phyloP scores from a whole-genome alignment of 2,888 invertebrate species.

The Meghimatium bilineatum region DNA sequence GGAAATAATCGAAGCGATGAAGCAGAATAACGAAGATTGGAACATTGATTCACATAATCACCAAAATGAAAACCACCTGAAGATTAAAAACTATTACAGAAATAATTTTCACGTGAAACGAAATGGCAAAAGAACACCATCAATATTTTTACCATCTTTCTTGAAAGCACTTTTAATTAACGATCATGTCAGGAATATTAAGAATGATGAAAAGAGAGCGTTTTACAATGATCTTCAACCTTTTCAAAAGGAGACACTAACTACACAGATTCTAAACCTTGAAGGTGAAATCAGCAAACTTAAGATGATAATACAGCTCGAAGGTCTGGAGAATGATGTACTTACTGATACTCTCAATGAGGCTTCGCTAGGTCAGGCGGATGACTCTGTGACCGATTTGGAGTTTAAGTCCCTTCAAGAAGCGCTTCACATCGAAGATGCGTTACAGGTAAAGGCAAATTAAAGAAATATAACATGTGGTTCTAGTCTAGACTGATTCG shows the following conservation, averaged over 20 bases:
- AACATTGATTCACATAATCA: background rate
- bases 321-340: slow-evolving; percentile 67
- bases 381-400: slow-evolving; percentile 52
- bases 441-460: slow-evolving; percentile 50
- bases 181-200: background rate
- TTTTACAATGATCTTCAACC: background rate
- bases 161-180: background rate
- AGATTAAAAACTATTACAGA: background rate
- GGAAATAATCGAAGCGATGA: background rate
- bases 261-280: slow-evolving; percentile 24
- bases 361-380: slow-evolving; percentile 63
- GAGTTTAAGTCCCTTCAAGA: slow-evolving; percentile 52
- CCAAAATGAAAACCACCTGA: background rate
- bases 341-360: slow-evolving; percentile 65
- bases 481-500: too few species aligned
- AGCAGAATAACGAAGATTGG: slow-evolving; percentile 6
- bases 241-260: background rate
- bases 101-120: slow-evolving; percentile 3
- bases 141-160: background rate
- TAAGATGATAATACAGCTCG: slow-evolving; percentile 51
- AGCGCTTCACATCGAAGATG: slow-evolving; percentile 55
- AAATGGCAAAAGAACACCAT: slow-evolving; percentile 4
- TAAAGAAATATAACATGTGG: too few species aligned
- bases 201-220: background rate
- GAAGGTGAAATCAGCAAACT: slow-evolving; percentile 44